phyloP scores from a whole-genome alignment of 2,888 invertebrate species.

The Camponotus fellah region DNA sequence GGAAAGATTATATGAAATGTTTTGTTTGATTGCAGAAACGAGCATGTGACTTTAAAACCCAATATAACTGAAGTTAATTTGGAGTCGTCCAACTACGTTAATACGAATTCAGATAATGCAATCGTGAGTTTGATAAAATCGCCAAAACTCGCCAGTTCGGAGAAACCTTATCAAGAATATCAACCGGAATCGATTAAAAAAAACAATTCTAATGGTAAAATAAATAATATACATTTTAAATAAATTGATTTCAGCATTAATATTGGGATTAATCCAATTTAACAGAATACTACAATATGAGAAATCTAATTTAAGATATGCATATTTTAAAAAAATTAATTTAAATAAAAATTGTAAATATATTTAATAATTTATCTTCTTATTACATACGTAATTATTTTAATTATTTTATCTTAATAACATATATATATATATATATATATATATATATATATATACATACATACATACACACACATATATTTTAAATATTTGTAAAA shows the following conservation, averaged over 20 bases:
- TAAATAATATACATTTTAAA: constrained; percentile 8
- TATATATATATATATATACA: no score
- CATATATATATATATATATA: not conserved
- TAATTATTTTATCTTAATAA: not conserved
- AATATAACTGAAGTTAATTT: constrained; percentile 59
- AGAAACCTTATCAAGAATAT: constrained; percentile 16
- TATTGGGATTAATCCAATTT: constrained; percentile 17
- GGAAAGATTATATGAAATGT: not conserved
- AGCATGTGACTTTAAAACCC: constrained; percentile 61
- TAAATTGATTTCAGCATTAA: not conserved
- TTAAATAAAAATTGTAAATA: not conserved
- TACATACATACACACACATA: not conserved
- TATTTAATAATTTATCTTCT: constrained; percentile 5
- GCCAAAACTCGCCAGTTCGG: constrained; percentile 44
- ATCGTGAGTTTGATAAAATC: constrained; percentile 1
- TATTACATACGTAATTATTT: not conserved
- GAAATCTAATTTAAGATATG: not conserved
- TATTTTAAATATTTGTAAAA: not conserved
- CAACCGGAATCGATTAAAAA: not conserved
- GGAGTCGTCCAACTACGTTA: constrained; percentile 67
- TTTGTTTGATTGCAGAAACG: constrained; percentile 35
- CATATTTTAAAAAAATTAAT: not conserved
- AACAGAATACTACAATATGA: not conserved
- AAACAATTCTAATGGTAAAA: constrained; percentile 11
- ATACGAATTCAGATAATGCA: constrained; percentile 35